These are phyloP conservation scores for Eupelmus urozonus DNA, from an alignment of 2,888 invertebrate genomes.

Conservation along the genomic window DNA sequence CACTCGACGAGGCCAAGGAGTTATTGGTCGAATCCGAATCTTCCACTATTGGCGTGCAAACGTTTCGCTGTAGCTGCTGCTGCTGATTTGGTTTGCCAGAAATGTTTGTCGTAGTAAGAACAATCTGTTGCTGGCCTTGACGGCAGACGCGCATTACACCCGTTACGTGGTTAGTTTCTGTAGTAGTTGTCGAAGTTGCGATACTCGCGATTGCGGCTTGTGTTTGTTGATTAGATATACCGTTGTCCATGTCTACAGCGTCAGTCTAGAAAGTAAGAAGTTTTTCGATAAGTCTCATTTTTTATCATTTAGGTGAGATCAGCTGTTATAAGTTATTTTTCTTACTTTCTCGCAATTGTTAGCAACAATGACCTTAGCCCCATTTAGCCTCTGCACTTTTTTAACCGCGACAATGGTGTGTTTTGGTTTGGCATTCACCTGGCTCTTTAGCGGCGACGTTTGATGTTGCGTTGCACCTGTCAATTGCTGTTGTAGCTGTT, in stretches of 20 bases:
- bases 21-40: slow-evolving; percentile 80
- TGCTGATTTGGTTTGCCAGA: background rate
- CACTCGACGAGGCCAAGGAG: slow-evolving; percentile 81
- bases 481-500: slow-evolving; percentile 79
- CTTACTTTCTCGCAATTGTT: slow-evolving; percentile 76
- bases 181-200: background rate
- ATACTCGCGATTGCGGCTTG: slow-evolving; percentile 40
- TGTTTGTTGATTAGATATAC: slow-evolving; percentile 35
- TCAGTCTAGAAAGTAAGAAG: slow-evolving; percentile 38
- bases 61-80: slow-evolving; percentile 49
- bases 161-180: slow-evolving; percentile 68
- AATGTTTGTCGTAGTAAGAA: slow-evolving; percentile 54
- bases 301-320: slow-evolving; percentile 6
- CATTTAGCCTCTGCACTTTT: slow-evolving; percentile 76
- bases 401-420: slow-evolving; percentile 73
- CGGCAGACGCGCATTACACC: slow-evolving; percentile 61
- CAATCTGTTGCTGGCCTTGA: slow-evolving; percentile 65
- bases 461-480: slow-evolving; percentile 71
- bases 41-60: slow-evolving; percentile 73
- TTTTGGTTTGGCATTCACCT: slow-evolving; percentile 68
- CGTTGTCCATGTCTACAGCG: slow-evolving; percentile 49
- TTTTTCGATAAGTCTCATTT: background rate
- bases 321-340: background rate
- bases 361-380: slow-evolving; percentile 74
- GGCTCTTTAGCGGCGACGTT: slow-evolving; percentile 69